Percentiles rank a stretch among this genome's conserved stretches.
Conservation (phyloP, 2,888 invertebrate species). For the Rotaria socialis region DNA sequence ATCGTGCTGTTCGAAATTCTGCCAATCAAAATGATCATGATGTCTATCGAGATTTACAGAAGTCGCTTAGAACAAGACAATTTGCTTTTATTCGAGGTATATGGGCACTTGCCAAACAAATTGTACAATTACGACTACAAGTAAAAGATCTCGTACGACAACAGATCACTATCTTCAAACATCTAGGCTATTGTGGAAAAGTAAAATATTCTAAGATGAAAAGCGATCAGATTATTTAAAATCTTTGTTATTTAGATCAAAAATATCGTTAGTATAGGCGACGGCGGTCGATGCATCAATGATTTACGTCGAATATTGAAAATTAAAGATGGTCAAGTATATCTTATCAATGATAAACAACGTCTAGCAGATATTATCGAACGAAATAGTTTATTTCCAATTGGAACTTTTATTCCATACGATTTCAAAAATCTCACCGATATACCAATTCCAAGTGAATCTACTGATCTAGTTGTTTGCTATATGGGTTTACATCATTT, state of each 20-base stretch:
- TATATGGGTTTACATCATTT: constrained; percentile 36
- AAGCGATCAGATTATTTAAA: too few relatives aligned
- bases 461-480: constrained; percentile 26
- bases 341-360: background rate
- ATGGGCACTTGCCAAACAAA: background rate
- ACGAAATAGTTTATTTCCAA: background rate
- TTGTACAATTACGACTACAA: background rate
- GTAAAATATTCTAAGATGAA: background rate
- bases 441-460: constrained; percentile 22
- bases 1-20: constrained; percentile 17
- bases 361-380: constrained; percentile 10
- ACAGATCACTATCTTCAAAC: constrained; percentile 9
- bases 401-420: constrained; percentile 30
- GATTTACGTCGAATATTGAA: background rate
- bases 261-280: constrained; percentile 15
- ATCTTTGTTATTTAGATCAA: background rate
- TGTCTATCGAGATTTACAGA: background rate
- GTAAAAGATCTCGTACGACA: background rate
- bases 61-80: background rate
- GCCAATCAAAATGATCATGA: background rate
- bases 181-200: constrained; percentile 12
- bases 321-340: background rate
- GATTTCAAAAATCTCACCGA: background rate
- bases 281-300: constrained; percentile 7
- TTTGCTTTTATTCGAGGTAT: background rate